These are phyloP conservation scores for Colletes collaris DNA, from an alignment of 2,888 invertebrate genomes.

Conservation along the genomic window DNA sequence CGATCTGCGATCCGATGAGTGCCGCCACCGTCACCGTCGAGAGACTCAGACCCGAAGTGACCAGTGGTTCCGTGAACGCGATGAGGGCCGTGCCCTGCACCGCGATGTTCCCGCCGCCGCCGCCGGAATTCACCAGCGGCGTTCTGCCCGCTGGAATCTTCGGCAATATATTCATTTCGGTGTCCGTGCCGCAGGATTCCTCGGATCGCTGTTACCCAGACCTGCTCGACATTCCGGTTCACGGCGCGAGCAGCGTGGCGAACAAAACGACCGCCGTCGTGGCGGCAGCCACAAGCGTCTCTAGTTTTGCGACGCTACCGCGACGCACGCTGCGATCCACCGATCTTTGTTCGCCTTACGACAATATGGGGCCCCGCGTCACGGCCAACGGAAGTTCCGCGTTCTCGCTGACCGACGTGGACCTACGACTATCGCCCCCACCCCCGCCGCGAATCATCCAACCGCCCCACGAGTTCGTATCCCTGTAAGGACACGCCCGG, in stretches of 20 bases:
- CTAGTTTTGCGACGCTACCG: constrained; percentile 82
- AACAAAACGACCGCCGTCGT: constrained; percentile 61
- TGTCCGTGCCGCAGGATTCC: constrained; percentile 90
- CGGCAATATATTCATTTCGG: constrained; percentile 94
- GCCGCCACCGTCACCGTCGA: constrained; percentile 83
- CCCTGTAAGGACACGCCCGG: constrained; percentile 80
- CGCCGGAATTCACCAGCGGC: constrained; percentile 82
- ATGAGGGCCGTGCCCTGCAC: constrained; percentile 81
- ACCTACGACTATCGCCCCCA: constrained; percentile 82
- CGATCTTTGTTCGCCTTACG: constrained; percentile 89
- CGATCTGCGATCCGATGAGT: constrained; percentile 74
- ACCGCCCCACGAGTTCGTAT: constrained; percentile 85
- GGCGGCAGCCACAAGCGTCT: constrained; percentile 76
- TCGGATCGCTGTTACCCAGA: constrained; percentile 91
- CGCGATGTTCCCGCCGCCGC: constrained; percentile 84
- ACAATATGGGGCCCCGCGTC: constrained; percentile 95
- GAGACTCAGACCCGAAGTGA: constrained; percentile 75
- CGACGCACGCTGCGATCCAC: constrained; percentile 83
- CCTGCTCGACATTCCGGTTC: constrained; percentile 88
- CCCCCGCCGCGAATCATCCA: constrained; percentile 86
- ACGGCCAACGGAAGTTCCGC: constrained; percentile 95
- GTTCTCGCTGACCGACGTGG: constrained; percentile 90
- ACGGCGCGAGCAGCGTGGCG: constrained; percentile 65
- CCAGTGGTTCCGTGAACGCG: constrained; percentile 69
- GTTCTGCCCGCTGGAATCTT: constrained; percentile 84